These are phyloP conservation scores for Potamarius usumacintae DNA, from an alignment of 2,113 vertebrate species.

Conservation along the genomic window DNA sequence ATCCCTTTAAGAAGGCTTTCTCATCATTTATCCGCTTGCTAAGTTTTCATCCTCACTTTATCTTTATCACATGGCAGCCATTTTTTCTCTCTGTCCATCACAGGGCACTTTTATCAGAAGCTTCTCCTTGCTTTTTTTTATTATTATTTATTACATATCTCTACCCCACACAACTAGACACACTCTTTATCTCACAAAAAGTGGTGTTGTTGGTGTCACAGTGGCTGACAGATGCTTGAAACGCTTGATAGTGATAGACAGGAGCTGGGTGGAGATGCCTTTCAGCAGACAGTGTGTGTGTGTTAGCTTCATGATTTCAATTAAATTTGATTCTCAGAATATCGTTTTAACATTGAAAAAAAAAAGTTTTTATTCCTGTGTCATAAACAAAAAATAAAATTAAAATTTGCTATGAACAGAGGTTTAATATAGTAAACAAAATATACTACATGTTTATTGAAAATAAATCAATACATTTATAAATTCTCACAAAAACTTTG, in stretches of 20 bases:
- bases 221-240: background rate
- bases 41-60: background rate
- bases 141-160: constrained; percentile 4
- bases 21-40: background rate
- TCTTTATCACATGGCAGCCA: background rate
- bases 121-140: background rate
- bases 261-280: background rate
- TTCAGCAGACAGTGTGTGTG: background rate
- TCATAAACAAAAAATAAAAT: no score
- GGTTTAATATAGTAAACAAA: background rate
- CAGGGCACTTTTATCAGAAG: background rate
- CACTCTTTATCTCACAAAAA: constrained; percentile 13
- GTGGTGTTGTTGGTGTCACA: background rate
- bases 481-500: background rate
- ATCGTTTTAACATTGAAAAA: no score
- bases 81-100: constrained; percentile 15
- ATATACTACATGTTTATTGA: background rate
- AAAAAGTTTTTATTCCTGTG: background rate
- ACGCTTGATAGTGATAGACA: constrained; percentile 4
- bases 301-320: background rate
- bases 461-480: background rate
- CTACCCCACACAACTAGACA: constrained; percentile 19
- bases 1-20: no score
- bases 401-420: no score
- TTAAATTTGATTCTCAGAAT: no score